Evolutionary conservation across 2,113 vertebrate species (phyloP), one percentile per base, ranked within the genome.

Genomic region (Copsychus sechellarum): DNA sequence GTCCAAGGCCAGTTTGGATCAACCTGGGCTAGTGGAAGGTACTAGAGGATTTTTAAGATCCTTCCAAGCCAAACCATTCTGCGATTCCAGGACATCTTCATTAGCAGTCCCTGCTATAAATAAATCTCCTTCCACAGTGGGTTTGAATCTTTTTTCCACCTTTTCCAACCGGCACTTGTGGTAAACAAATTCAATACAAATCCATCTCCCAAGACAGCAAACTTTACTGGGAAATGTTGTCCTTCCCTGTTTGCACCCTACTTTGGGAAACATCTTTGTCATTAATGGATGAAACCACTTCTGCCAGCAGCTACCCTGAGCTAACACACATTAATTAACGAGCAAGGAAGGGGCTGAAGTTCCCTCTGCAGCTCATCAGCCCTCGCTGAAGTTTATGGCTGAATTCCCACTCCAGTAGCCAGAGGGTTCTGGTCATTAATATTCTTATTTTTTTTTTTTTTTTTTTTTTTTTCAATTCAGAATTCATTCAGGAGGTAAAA

Each of bases 401-500:
- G 77, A 88, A 81, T 80, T 92, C 67, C 74, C 48, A 33, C 13
- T 62, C 77, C 38, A 50, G 58, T 34, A 64, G 45, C 70, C 58
- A 42, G 57, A 88, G 8, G 26, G 26, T 13, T 29, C 15, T 88
- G 64, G 9, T 66, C 58, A 54, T 50, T 31, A 70, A 61, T 56
- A 76, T 13, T 26, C n/a, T 57, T 24, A 17, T 19, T 15, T 4
- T 5, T 7, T 15, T 13, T 5, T 5, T 1, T 1, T 1, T 11
- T 1, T 3, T 7, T 6, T 21, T 20, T 40, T 26, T 50, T 81
- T 64, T 9, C 18, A 5, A 6, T 54, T 56, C 51, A 31, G n/a
- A 5, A 33, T 33, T n/a, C 42, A 42, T 18, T 33, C 5, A 62
- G 61, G 12, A 79, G 42, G 6, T 3, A 4, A 84, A 80, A 72